phyloP scores from a whole-genome alignment of 2,113 vertebrate genomes.

The Halcyon senegalensis region DNA sequence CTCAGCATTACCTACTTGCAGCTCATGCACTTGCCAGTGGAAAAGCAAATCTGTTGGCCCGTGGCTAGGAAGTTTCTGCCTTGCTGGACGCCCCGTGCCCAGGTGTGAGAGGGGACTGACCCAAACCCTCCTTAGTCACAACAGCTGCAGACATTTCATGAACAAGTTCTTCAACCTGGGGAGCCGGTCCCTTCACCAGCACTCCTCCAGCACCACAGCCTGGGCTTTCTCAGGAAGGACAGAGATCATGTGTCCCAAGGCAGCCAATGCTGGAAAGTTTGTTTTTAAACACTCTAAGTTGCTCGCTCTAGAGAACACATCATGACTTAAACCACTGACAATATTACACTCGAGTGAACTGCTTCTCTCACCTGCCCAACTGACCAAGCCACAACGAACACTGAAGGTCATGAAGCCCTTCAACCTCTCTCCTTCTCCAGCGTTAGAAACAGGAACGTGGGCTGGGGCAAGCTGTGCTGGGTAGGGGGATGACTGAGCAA shows the following conservation, averaged over 20 bases:
- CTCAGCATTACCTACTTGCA: constrained; percentile 1
- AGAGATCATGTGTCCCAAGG: not conserved
- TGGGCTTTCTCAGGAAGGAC: not conserved
- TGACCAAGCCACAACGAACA: not conserved
- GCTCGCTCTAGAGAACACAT: not conserved
- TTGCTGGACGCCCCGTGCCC: not conserved
- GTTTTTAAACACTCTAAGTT: not conserved
- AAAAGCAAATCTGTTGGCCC: not conserved
- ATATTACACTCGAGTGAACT: not conserved
- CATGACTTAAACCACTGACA: not conserved
- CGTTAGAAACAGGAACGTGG: not conserved
- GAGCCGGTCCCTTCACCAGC: not conserved
- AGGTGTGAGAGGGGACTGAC: not conserved
- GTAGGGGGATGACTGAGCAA: not conserved
- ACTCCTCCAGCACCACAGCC: not conserved
- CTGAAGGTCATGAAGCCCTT: not conserved
- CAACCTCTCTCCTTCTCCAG: accelerated
- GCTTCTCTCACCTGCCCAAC: not conserved
- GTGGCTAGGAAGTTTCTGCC: not conserved
- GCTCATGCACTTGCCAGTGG: not conserved
- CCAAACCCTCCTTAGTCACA: not conserved
- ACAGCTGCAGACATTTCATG: not conserved
- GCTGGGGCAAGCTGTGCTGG: not conserved
- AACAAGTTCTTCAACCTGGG: not conserved
- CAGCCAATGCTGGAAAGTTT: not conserved